Evolutionary conservation across 2,888 invertebrate species (phyloP), one percentile per base, ranked within the genome.

Genomic region (Nesidiocoris tenuis): DNA sequence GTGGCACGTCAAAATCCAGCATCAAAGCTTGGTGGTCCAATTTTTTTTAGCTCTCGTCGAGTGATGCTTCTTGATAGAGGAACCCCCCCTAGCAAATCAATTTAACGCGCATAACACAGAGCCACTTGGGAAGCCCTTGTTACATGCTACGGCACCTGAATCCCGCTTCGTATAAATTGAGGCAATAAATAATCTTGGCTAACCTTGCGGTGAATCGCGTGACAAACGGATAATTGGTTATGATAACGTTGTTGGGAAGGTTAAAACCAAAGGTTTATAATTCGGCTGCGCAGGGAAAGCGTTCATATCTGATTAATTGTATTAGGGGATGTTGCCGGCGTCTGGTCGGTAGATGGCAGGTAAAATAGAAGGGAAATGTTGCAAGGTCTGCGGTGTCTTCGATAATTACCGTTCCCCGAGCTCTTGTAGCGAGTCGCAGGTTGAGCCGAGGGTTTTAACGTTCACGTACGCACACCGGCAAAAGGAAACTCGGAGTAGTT

Each of bases 141-240:
- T 39, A 3, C 3, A 39, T 39, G 3, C 39, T 39, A 22, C 16
- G 18, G 16, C n/a, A 67, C 67, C 55, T 67, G 67, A 67, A 67
- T 65, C 67, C 67, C 55, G 16, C 22, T 64, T 21, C 19, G 56
- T 19, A 67, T 67, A 54, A 67, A 56, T 67, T 67, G 22, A 12
- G 21, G n/a, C 67, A 19, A 67, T 67, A 67, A 67, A 67, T 67
- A 67, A 67, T 55, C 56, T n/a, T 55, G 16, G 21, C 54, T 67
- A 21, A 17, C 55, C 67, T 17, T n/a, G 23, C 55, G 21, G 61
- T 61, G 61, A 61, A 61, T 72, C 55, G 18, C 17, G 72, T 21
- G 72, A 61, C 61, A 72, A 72, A 39, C 72, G 72, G 72, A 72
- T 72, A 72, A 72, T 72, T 72, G 72, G 72, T 72, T 72, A 61